A percentile compares a stretch with the other conserved stretches of the same genome.
phyloP scores from a whole-genome alignment of 2,888 invertebrate species.

The Drosophila mimetica region DNA sequence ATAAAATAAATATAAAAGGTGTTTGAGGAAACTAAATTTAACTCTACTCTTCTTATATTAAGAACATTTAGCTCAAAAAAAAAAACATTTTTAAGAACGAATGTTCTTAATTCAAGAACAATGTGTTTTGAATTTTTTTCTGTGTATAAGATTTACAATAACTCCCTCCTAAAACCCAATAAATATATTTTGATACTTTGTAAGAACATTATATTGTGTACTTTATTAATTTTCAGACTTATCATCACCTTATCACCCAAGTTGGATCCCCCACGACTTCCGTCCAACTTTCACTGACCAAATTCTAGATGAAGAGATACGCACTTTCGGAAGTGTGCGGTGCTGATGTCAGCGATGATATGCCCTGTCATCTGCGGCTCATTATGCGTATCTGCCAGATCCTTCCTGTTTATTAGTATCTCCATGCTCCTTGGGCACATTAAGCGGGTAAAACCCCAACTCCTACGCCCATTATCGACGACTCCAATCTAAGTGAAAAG shows the following conservation, averaged over 20 bases:
- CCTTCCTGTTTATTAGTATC: constrained; percentile 32
- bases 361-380: constrained; percentile 52
- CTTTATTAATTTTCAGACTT: background rate
- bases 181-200: no score
- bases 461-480: constrained; percentile 59
- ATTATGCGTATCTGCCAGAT: constrained; percentile 33
- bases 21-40: no score
- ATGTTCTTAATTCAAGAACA: no score
- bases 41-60: no score
- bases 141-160: no score
- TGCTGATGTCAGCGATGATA: constrained; percentile 36
- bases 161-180: no score
- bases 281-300: constrained; percentile 13
- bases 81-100: no score
- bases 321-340: constrained; percentile 38
- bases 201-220: background rate
- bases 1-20: no score
- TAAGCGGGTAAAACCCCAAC: constrained; percentile 1
- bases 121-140: no score
- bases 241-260: background rate
- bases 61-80: no score
- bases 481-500: constrained; percentile 72
- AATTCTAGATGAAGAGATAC: constrained; percentile 31
- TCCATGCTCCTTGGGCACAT: constrained; percentile 4
- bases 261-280: constrained; percentile 17